Evolutionary conservation across 2,113 vertebrate species (phyloP), one percentile per base, ranked within the genome.

Genomic region (Mobula hypostoma): DNA sequence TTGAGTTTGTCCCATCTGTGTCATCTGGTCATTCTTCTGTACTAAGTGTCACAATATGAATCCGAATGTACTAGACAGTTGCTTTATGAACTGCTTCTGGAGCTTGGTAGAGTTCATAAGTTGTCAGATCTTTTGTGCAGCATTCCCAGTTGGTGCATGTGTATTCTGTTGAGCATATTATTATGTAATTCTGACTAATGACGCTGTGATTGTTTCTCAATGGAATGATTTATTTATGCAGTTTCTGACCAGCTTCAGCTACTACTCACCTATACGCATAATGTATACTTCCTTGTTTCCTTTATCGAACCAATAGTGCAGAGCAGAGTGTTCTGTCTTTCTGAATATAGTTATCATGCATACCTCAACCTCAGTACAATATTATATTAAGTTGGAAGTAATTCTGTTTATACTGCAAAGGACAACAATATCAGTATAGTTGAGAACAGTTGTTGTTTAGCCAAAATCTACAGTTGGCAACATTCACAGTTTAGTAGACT

Each of bases 111-210:
- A 99, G 98, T 99, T 98, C 98, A 98, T 99, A 98, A 98, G 97
- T 98, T 97, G 97, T 96, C 97, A 94, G 92, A 95, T 96, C 97
- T 96, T 98, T 99, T 98, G 98, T 99, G 96, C 96, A 95, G 96
- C 95, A 96, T 96, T 97, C 97, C 97, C 98, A 98, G 97, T 98
- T 98, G 98, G 98, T 98, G 98, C 96, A 96, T 97, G 97, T 97
- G 97, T 98, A 97, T 98, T 97, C 97, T 98, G 97, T 97, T 95
- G 96, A 98, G 97, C 98, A 97, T 98, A 98, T 98, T 99, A 98
- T 97, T 96, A 97, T 96, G 97, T 99, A 98, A 99, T 98, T 98
- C 98, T 97, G 98, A 97, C 98, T 98, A 98, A 98, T 98, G 98
- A 98, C 98, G 97, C 96, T 96, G 96, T 96, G 97, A 97, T 97